phyloP scores from a whole-genome alignment of 2,888 invertebrate genomes.

The Notocelia uddmanniana region DNA sequence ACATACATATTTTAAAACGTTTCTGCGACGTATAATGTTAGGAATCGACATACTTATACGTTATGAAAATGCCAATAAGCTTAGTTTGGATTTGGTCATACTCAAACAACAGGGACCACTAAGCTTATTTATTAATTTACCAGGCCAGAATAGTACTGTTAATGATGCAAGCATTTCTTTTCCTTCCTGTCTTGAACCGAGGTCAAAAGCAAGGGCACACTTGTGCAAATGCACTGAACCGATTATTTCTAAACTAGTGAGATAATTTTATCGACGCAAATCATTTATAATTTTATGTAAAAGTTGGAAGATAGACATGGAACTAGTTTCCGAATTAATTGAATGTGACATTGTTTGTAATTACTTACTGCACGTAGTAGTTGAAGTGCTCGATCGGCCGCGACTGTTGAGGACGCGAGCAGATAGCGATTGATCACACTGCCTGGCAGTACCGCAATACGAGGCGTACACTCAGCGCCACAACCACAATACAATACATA shows the following conservation, averaged over 20 bases:
- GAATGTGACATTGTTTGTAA: slow-evolving; percentile 5
- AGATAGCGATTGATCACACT: slow-evolving; percentile 39
- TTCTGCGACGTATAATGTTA: too few species aligned
- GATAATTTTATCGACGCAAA: not conserved
- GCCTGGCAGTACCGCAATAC: slow-evolving; percentile 1
- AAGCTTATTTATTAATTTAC: not conserved
- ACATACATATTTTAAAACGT: too few species aligned
- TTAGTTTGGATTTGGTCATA: not conserved
- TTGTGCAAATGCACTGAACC: not conserved
- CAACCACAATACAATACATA: slow-evolving; percentile 25
- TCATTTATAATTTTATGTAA: not conserved
- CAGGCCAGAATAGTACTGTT: not conserved
- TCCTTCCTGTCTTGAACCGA: not conserved
- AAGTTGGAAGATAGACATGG: not conserved
- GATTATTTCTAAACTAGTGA: not conserved
- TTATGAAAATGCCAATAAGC: too few species aligned
- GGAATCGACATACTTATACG: too few species aligned
- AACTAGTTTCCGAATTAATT: slow-evolving; percentile 2
- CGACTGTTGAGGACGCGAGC: slow-evolving; percentile 43
- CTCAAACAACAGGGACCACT: not conserved
- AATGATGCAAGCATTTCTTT: not conserved
- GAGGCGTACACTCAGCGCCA: slow-evolving; percentile 28
- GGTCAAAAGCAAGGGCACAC: slow-evolving; percentile 4
- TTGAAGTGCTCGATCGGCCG: slow-evolving; percentile 22
- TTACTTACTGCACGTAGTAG: slow-evolving; percentile 27